Evolutionary conservation across 2,113 vertebrate species (phyloP).

Genomic region (Campylomormyrus tamandua): DNA sequence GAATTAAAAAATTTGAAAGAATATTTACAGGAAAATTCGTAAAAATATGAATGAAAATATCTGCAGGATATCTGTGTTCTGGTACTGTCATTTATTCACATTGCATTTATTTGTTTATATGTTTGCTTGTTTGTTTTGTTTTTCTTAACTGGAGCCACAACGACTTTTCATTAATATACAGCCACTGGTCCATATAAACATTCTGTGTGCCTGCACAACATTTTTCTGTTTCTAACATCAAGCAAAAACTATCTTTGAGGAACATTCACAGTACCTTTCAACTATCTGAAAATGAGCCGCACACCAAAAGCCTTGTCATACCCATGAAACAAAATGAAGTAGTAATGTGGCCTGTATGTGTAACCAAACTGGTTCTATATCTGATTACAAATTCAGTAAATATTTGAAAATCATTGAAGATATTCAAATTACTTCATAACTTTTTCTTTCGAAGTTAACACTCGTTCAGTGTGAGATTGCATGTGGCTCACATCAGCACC

Average conservation of each 20-base stretch:
- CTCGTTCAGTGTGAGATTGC: background rate
- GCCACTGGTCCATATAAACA: background rate
- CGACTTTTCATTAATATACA: background rate
- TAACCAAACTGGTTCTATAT: background rate
- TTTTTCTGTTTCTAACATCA: conserved; percentile 9
- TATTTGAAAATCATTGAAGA: background rate
- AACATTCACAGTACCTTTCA: background rate
- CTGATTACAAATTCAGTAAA: background rate
- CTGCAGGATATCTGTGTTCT: background rate
- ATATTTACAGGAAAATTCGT: background rate
- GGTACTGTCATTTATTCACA: background rate
- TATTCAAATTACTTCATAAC: background rate
- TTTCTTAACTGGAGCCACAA: background rate
- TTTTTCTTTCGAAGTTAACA: background rate
- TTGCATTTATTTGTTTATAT: background rate
- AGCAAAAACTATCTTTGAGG: background rate
- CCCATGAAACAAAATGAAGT: background rate
- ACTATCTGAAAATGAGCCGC: background rate
- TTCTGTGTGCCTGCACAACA: background rate
- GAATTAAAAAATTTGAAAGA: background rate
- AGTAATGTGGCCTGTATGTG: background rate
- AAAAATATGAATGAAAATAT: background rate
- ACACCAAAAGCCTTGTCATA: background rate
- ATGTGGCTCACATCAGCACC: background rate
- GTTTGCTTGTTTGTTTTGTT: background rate